Evolutionary conservation across 2,797 vertebrate genomes (phyloP).

Genomic region (Decapterus maruadsi): DNA sequence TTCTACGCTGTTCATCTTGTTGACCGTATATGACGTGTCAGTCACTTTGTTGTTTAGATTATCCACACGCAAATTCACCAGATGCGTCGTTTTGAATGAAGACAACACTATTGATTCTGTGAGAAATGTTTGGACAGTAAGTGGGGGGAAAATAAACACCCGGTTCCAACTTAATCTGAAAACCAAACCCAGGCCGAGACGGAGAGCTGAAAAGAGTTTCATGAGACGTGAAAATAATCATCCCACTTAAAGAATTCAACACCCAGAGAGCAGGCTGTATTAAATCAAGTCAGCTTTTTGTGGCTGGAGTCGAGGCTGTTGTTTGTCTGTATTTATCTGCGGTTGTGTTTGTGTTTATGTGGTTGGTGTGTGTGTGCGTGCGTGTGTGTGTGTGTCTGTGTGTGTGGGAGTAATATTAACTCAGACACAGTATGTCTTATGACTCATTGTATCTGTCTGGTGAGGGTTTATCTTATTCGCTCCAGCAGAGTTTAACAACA

Average conservation of each 20-base stretch:
- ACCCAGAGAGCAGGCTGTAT: slow-evolving; percentile 18
- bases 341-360: neutral
- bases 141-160: neutral
- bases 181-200: slow-evolving; percentile 26
- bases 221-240: slow-evolving; percentile 27
- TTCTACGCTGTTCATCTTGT: neutral
- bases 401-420: slow-evolving; percentile 52
- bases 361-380: neutral
- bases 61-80: neutral
- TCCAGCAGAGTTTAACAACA: slow-evolving; percentile 30
- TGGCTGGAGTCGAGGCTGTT: slow-evolving; percentile 25
- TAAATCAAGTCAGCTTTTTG: slow-evolving; percentile 19
- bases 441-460: slow-evolving; percentile 66
- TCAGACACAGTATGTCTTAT: slow-evolving; percentile 53
- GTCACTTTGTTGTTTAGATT: neutral
- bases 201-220: slow-evolving; percentile 6
- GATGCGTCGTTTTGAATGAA: neutral
- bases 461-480: slow-evolving; percentile 44
- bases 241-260: slow-evolving; percentile 2
- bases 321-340: slow-evolving; percentile 7
- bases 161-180: neutral
- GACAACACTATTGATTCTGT: neutral
- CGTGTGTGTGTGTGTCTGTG: neutral
- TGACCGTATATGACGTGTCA: neutral
- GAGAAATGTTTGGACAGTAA: neutral